These are phyloP conservation scores for Vespertilio murinus DNA, from an alignment of 2,797 vertebrate species.

Conservation along the genomic window DNA sequence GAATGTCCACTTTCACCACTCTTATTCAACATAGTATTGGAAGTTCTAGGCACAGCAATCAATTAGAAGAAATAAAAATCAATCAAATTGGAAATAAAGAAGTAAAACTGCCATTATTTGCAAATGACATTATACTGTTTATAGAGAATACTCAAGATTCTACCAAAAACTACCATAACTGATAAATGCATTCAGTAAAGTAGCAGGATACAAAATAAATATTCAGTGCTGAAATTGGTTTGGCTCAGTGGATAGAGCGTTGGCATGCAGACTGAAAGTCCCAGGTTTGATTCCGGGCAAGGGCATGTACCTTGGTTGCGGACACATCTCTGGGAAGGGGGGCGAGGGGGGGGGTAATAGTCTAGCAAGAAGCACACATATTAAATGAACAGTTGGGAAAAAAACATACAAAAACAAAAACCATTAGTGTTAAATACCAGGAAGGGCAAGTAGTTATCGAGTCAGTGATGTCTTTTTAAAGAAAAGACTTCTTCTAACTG, in stretches of 20 bases:
- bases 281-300: too few relatives aligned
- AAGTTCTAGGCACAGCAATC: too few relatives aligned
- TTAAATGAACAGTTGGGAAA: not conserved
- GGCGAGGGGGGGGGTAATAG: not conserved
- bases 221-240: too few relatives aligned
- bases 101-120: too few relatives aligned
- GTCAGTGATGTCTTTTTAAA: not conserved
- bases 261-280: too few relatives aligned
- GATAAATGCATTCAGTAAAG: not conserved
- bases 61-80: too few relatives aligned
- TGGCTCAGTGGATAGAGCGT: too few relatives aligned
- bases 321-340: too few relatives aligned
- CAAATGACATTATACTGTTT: too few relatives aligned
- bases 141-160: not conserved
- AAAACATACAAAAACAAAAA: not conserved
- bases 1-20: not conserved
- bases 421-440: not conserved
- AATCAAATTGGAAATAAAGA: too few relatives aligned
- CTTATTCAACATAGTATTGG: too few relatives aligned
- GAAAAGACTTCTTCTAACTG: not conserved
- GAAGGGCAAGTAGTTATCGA: not conserved
- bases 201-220: not conserved
- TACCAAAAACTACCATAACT: not conserved
- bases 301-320: too few relatives aligned
- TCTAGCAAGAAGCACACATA: not conserved